A percentile compares a stretch with the other conserved stretches of the same genome.
These are phyloP conservation scores for Rhinoraja longicauda DNA, from an alignment of 2,797 vertebrate genomes.

Conservation along the genomic window DNA sequence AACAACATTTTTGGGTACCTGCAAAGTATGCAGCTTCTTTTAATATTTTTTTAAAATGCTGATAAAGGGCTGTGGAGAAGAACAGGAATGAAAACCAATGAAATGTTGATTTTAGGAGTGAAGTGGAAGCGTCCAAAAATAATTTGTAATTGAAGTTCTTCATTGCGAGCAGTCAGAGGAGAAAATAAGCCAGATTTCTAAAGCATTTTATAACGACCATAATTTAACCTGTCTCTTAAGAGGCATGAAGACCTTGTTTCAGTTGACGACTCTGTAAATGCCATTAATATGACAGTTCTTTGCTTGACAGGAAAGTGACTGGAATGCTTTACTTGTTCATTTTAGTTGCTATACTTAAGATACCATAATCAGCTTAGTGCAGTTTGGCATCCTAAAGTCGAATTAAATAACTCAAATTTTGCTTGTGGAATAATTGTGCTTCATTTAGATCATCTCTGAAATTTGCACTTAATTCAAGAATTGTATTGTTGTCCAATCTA, in stretches of 20 bases:
- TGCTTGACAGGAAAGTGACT: neutral
- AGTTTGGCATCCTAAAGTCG: neutral
- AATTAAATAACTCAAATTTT: neutral
- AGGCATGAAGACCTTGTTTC: neutral
- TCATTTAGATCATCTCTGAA: neutral
- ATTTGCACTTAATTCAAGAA: neutral
- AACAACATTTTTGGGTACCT: neutral
- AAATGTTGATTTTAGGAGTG: neutral
- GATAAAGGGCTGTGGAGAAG: neutral
- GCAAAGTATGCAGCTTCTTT: neutral
- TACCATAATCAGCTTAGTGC: neutral
- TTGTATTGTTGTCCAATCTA: neutral
- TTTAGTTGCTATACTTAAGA: neutral
- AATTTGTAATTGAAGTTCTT: neutral
- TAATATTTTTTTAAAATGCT: neutral
- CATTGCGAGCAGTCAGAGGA: neutral
- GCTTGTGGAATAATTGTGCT: neutral
- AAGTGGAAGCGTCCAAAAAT: neutral
- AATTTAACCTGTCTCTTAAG: neutral
- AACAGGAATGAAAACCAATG: neutral
- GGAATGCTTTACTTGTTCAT: neutral
- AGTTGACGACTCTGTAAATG: neutral
- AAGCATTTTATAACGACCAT: neutral
- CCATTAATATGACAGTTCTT: neutral
- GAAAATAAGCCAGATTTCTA: neutral